Base-by-base conservation (phyloP, 2,888 invertebrate genomes). In the Rhagonycha lutea region DNA sequence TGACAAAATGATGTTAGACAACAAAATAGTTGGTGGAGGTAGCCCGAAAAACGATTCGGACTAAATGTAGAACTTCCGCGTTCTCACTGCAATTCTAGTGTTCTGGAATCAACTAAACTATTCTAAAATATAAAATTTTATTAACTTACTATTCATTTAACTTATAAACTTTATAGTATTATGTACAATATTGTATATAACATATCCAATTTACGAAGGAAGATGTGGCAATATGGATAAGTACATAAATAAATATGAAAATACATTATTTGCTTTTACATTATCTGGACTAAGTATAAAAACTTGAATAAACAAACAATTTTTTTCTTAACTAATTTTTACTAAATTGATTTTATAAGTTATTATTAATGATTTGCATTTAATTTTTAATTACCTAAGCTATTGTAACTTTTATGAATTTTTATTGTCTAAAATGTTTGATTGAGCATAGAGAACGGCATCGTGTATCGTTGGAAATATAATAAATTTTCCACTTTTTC, bases 381-480 rank as follows among this genome's bases (percentile, higher is more conserved):
- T 65, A 65, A 5, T 12, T 24, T 65, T 26, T 71, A 18, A 14
- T 18, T 14, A 26, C 14, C 14, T 62, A 29, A 28, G 47, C 26
- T 63, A 24, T 11, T 14, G 8, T 61, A 47, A 1, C 14, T 26
- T 8, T 47, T 69, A 23, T 12, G 32, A 23, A 32, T 60, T 7
- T 29, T 47, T 29, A n/a, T 5, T 11, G 26, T 18, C 12, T 61
- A 26, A 61, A 24, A 10, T n/a, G 26, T 60, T 68, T 7, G 14
- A 75, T 80, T 85, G 84, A 24, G 86, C 85, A 76, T 83, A 87
- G 24, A 91, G 87, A 4, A 94, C 92, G 0, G 94, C 93, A 84
- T 94, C 94, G 84, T 93, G 93, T 0, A 93, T 90, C 0, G 93
- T 93, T 0, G 94, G 93, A 84, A 93, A 94, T 14, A 91, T 91